These are phyloP conservation scores for Epirrita christyi DNA, from an alignment of 2,888 invertebrate species.

Conservation along the genomic window DNA sequence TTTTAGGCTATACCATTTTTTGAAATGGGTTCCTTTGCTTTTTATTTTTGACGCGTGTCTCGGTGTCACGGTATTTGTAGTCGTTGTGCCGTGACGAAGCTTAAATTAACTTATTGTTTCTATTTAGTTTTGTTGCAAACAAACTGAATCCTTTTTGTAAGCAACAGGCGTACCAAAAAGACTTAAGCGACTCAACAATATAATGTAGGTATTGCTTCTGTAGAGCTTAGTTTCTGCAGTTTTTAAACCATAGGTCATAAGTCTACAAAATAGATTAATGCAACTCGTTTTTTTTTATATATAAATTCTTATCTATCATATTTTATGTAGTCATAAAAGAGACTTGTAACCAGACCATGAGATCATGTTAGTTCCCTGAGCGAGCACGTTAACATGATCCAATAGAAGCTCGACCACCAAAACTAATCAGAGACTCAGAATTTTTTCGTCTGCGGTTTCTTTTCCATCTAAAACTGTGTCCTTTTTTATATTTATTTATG, in stretches of 20 bases:
- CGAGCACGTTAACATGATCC: no score
- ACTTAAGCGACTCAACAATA: no score
- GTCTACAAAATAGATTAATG: no score
- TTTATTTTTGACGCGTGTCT: constrained; percentile 73
- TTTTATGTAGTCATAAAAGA: no score
- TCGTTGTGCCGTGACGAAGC: constrained; percentile 62
- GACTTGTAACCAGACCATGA: no score
- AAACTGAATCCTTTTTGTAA: constrained; percentile 17
- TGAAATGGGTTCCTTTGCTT: constrained; percentile 44
- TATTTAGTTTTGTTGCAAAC: constrained; percentile 59
- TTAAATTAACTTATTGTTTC: constrained; percentile 67
- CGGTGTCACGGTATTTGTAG: constrained; percentile 63
- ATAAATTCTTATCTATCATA: no score
- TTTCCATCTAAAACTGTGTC: constrained; percentile 28
- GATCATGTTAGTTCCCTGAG: no score
- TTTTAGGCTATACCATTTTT: constrained; percentile 32
- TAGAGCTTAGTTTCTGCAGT: no score
- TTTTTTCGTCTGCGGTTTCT: constrained; percentile 34
- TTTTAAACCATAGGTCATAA: no score
- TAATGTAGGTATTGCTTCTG: no score
- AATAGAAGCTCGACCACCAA: constrained; percentile 27
- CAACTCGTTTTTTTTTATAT: no score
- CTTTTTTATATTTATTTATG: constrained; percentile 26
- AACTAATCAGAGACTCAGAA: constrained; percentile 35
- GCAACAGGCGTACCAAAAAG: neutral